phyloP scores from a whole-genome alignment of 2,113 vertebrate species.

The Capreolus pygargus region DNA sequence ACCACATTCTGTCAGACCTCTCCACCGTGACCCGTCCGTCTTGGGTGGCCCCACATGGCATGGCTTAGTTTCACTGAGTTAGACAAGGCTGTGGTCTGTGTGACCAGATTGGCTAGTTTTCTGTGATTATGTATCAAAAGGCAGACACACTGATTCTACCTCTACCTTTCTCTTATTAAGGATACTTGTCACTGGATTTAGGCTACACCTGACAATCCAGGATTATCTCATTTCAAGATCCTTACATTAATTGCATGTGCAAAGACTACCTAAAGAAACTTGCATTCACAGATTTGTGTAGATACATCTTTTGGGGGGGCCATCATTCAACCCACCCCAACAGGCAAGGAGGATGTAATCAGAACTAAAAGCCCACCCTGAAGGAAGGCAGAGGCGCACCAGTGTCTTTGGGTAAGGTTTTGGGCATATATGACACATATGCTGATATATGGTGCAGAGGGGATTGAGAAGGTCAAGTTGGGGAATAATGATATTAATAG shows the following conservation, averaged over 20 bases:
- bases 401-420: not conserved
- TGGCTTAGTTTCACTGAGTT: too few relatives aligned
- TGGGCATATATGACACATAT: not conserved
- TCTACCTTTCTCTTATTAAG: not conserved
- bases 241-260: not conserved
- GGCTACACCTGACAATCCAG: not conserved
- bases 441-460: not conserved
- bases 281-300: not conserved
- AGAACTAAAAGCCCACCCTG: not conserved
- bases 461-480: not conserved
- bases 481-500: not conserved
- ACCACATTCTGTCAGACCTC: too few relatives aligned
- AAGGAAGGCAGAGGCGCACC: not conserved
- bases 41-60: too few relatives aligned
- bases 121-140: too few relatives aligned
- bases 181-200: not conserved
- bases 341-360: not conserved
- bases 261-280: not conserved
- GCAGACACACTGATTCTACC: not conserved
- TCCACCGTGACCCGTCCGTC: too few relatives aligned
- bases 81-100: too few relatives aligned
- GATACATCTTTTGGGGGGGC: not conserved
- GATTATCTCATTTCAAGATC: not conserved
- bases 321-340: not conserved
- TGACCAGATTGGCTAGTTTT: too few relatives aligned